Percentiles rank a stretch among this genome's conserved stretches.
Conservation (phyloP, 2,113 vertebrate genomes). For the Saiga tatarica region DNA sequence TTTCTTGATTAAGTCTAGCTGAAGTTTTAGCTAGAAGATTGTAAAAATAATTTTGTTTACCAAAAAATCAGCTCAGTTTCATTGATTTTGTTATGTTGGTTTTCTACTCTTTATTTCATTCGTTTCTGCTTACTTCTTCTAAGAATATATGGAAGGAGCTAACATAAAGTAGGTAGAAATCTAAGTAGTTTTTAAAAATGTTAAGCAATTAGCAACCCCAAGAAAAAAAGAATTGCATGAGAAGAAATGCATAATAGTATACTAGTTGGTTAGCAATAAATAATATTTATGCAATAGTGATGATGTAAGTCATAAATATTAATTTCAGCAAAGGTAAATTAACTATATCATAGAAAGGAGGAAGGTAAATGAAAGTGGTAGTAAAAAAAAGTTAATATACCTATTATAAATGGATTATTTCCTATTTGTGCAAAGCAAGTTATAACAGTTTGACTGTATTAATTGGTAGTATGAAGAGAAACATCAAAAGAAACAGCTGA, state of each 20-base stretch:
- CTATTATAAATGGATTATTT: neutral
- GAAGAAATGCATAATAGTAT: neutral
- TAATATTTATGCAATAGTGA: neutral
- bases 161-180: neutral
- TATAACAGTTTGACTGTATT: neutral
- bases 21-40: neutral
- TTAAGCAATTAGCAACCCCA: neutral
- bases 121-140: neutral
- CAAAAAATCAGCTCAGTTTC: neutral
- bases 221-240: neutral
- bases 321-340: constrained; percentile 26
- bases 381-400: neutral
- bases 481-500: neutral
- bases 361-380: neutral
- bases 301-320: neutral
- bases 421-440: neutral
- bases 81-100: neutral
- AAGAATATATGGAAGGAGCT: neutral
- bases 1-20: neutral
- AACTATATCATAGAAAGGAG: neutral
- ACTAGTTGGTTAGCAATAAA: neutral
- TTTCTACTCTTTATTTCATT: neutral
- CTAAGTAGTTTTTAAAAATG: neutral
- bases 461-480: neutral
- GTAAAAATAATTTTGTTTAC: neutral